Conservation (phyloP, 2,113 vertebrate genomes). For the Atrichornis clamosus region DNA sequence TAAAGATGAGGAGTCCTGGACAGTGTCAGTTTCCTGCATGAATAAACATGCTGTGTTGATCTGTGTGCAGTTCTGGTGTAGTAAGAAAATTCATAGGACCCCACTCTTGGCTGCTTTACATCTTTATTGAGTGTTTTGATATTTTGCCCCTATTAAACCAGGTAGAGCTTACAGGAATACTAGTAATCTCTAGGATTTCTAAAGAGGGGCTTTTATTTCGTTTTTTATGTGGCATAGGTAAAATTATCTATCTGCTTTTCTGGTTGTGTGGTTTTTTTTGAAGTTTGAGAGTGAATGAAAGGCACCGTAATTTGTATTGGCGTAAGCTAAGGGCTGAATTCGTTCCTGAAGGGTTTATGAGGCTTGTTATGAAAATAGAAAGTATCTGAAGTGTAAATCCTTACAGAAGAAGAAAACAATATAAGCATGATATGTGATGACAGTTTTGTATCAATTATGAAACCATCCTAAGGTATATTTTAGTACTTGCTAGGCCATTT, state of each 20-base stretch:
- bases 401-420: constrained; percentile 5
- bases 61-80: background rate
- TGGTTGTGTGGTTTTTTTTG: background rate
- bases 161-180: background rate
- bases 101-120: background rate
- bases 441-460: constrained; percentile 1
- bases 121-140: background rate
- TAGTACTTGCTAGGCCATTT: background rate
- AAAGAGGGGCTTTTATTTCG: background rate
- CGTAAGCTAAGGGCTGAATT: background rate
- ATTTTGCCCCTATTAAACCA: background rate
- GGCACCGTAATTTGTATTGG: background rate
- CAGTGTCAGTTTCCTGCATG: background rate
- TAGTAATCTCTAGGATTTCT: background rate
- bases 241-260: background rate
- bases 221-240: background rate
- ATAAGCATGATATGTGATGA: background rate
- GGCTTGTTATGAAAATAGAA: constrained; percentile 1
- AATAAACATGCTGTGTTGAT: background rate
- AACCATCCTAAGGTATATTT: background rate
- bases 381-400: constrained; percentile 21
- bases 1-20: background rate
- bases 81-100: background rate
- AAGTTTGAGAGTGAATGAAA: background rate
- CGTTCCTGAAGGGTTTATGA: constrained; percentile 13